Base-by-base conservation (phyloP, 2,888 invertebrate species). In the Criorhina ranunculi region DNA sequence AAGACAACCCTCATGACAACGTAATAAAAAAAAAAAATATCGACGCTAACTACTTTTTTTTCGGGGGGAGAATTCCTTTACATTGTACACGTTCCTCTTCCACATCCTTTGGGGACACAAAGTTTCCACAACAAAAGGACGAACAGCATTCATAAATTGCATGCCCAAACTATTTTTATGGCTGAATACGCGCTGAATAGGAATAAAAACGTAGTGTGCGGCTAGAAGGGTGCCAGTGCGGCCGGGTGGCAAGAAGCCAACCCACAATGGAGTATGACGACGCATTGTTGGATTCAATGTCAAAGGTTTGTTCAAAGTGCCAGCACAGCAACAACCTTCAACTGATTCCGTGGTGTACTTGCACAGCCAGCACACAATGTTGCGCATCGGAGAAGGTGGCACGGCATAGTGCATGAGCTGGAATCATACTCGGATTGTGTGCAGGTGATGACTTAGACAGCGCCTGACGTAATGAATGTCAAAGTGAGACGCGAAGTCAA, bases 261-360 rank as follows among this genome's bases (percentile, higher is more conserved):
- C 55, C 55, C 64, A 55, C 35, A 19, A 37, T 9, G 42, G 37
- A 49, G 31, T 49, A 51, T 66, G 66, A 46, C 46, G 57, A 60
- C 67, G 67, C 77, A 77, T 69, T 69, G 67, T 77, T 69, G 42
- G 60, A 77, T 77, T 77, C 77, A 77, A 77, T 77, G 67, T 77
- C 77, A 77, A 60, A 77, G 77, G 77, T 19, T 53, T 69, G 51
- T 53, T 37, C 59, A 60, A 77, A 60, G 67, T 77, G 33, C 51
- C 31, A 49, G 35, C 44, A 59, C 42, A 24, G 46, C 57, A 46
- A 46, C 57, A 75, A 46, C 75, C 75, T 66, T 73, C 72, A 60
- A 60, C 49, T n/a, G 0, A 8, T 40, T 19, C 31, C 17, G 24
- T 37, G n/a, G n/a, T 12, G 69, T 57, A 46, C 57, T 69, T 33